A percentile compares a stretch with the other conserved stretches of the same genome.
Evolutionary conservation across 1,140 invertebrate genomes (phyloP).

Genomic region (Heliconius melpomene): DNA sequence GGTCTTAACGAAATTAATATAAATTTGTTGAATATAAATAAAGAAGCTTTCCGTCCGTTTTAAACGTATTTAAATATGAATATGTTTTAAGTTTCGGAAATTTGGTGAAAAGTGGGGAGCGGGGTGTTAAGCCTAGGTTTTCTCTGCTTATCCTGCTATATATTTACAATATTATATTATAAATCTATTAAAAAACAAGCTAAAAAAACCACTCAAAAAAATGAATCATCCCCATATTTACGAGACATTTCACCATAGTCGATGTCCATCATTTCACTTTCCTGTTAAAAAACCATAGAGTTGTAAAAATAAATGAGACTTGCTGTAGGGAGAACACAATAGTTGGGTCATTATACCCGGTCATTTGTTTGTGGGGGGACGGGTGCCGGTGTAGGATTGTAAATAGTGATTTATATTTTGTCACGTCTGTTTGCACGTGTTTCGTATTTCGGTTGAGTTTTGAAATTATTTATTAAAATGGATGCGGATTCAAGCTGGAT

Average conservation of each 20-base stretch:
- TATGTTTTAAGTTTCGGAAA: no score
- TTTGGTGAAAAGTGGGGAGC: no score
- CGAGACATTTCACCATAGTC: slow-evolving; percentile 16
- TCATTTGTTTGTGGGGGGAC: slow-evolving; percentile 55
- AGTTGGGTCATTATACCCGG: slow-evolving; percentile 74
- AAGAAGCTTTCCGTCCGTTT: no score
- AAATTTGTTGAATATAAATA: no score
- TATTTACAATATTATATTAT: no score
- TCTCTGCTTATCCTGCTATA: no score
- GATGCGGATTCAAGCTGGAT: no score
- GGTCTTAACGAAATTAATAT: no score
- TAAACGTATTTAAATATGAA: no score
- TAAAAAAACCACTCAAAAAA: background rate
- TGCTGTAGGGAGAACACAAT: slow-evolving; percentile 71
- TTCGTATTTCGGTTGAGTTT: background rate
- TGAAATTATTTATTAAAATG: background rate
- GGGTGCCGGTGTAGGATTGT: slow-evolving; percentile 45
- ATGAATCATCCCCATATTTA: slow-evolving; percentile 13
- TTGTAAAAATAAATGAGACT: slow-evolving; percentile 78
- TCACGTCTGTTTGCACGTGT: slow-evolving; percentile 11
- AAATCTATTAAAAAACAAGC: no score
- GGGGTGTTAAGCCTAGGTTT: no score
- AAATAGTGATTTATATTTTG: slow-evolving; percentile 39
- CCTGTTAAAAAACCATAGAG: slow-evolving; percentile 71
- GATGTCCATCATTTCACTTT: slow-evolving; percentile 56